A percentile compares a stretch with the other conserved stretches of the same genome.
phyloP scores from a whole-genome alignment of 2,888 invertebrate species.

The Conistra vaccinii region DNA sequence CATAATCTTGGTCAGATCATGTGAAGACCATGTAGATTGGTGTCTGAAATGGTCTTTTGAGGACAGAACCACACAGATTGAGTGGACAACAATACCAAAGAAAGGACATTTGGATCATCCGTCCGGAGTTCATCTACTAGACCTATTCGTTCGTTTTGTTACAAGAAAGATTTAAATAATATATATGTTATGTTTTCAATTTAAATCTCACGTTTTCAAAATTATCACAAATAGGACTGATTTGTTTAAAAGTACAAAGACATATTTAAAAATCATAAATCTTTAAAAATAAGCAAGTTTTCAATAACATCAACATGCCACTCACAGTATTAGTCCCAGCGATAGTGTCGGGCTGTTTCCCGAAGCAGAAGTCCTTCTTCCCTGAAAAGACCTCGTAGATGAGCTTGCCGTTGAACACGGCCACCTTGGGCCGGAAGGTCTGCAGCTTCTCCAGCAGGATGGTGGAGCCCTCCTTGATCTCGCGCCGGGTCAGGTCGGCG shows the following conservation, averaged over 20 bases:
- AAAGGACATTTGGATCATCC: no score
- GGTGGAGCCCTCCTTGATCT: constrained; percentile 98
- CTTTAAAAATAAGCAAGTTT: not conserved
- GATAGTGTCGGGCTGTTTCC: constrained; percentile 97
- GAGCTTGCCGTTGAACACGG: constrained; percentile 99
- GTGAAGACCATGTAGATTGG: no score
- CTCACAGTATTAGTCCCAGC: constrained; percentile 98
- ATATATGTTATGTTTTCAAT: no score
- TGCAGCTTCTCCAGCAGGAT: constrained; percentile 97
- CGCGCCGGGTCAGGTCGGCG: constrained; percentile 97
- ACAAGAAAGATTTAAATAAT: not conserved
- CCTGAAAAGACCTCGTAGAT: constrained; percentile 99
- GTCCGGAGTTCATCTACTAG: not conserved
- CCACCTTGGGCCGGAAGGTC: constrained; percentile 98
- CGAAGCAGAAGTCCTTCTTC: constrained; percentile 99
- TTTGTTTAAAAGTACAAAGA: not conserved
- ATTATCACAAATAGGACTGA: not conserved
- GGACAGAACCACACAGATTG: no score
- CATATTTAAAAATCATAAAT: not conserved
- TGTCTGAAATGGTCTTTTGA: no score
- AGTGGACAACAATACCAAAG: no score
- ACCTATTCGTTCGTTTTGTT: not conserved
- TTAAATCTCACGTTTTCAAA: not conserved
- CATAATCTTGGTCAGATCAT: no score
- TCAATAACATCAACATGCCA: constrained; percentile 52